Percentiles rank a stretch among this genome's conserved stretches.
These are phyloP conservation scores for Varecia variegata DNA, from an alignment of 2,797 vertebrate species.

Conservation along the genomic window DNA sequence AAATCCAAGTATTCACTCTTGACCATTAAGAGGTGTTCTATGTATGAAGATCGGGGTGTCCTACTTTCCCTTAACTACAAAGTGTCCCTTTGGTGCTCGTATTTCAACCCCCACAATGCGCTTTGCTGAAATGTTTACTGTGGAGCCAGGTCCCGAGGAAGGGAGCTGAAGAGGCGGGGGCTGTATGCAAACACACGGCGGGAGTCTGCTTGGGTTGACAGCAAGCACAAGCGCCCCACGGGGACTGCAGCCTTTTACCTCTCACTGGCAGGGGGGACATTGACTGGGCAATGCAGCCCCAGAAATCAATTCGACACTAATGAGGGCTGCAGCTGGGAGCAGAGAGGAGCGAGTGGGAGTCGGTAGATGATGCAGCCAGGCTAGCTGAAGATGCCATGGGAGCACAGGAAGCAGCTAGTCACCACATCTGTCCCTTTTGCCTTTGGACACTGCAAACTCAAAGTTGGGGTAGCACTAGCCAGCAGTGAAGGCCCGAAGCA, in stretches of 20 bases:
- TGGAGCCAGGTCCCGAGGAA: slow-evolving; percentile 9
- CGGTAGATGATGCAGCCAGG: background rate
- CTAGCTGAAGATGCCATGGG: background rate
- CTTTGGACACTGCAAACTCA: background rate
- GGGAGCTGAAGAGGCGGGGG: slow-evolving; percentile 14
- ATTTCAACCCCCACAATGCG: slow-evolving; percentile 35
- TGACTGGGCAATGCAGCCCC: slow-evolving; percentile 57
- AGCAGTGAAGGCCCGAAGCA: background rate
- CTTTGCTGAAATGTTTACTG: slow-evolving; percentile 58
- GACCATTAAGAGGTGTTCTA: background rate
- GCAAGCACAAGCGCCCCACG: slow-evolving; percentile 38
- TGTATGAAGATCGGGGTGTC: slow-evolving; percentile 21
- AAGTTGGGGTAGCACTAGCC: fast-evolving
- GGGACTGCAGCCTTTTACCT: slow-evolving; percentile 62
- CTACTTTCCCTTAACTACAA: slow-evolving; percentile 40
- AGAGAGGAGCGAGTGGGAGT: slow-evolving; percentile 48
- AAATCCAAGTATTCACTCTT: slow-evolving; percentile 35
- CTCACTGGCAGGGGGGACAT: slow-evolving; percentile 10
- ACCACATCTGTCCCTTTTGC: background rate
- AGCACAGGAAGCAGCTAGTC: background rate
- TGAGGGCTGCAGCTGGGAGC: slow-evolving; percentile 48
- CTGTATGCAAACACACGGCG: slow-evolving; percentile 67
- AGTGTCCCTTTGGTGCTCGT: slow-evolving; percentile 32
- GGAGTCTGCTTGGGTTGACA: slow-evolving; percentile 55
- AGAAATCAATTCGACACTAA: slow-evolving; percentile 74